phyloP scores from a whole-genome alignment of 2,888 invertebrate genomes.

The Apoda limacodes region DNA sequence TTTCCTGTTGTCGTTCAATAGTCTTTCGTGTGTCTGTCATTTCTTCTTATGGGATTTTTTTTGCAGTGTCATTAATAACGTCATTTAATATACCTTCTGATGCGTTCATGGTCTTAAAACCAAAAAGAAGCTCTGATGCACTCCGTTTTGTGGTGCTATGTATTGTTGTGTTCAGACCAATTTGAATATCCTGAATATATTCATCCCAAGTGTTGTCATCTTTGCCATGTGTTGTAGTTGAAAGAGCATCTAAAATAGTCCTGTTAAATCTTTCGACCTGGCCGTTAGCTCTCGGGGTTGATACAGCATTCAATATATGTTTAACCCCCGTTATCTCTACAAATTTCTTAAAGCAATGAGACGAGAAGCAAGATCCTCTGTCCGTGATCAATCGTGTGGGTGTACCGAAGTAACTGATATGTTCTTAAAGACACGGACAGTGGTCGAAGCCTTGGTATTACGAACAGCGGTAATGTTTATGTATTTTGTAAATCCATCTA shows the following conservation, averaged over 20 bases:
- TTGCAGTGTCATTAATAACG: conserved; percentile 8
- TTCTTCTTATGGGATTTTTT: conserved; percentile 1
- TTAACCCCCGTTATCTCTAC: conserved; percentile 7
- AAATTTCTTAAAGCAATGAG: conserved; percentile 16
- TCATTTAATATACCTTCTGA: conserved; percentile 5
- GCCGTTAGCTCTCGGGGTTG: conserved; percentile 21
- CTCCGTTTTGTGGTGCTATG: conserved; percentile 12
- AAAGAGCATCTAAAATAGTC: conserved; percentile 14
- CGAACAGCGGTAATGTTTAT: conserved; percentile 7
- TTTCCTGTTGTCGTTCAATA: conserved; percentile 12
- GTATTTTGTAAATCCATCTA: conserved; percentile 12
- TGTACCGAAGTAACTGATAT: conserved; percentile 18
- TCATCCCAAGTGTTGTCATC: conserved; percentile 9
- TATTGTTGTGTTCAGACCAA: conserved; percentile 11
- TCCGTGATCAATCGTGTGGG: conserved; percentile 20
- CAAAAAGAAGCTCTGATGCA: conserved; percentile 15
- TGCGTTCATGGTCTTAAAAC: conserved; percentile 7
- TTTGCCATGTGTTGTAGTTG: conserved; percentile 9
- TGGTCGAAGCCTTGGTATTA: conserved; percentile 7
- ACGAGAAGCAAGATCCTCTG: conserved; percentile 14
- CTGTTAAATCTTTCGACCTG: conserved; percentile 20
- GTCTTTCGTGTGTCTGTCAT: conserved; percentile 1
- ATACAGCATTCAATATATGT: conserved; percentile 17
- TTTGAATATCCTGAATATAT: conserved; percentile 11
- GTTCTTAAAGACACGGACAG: conserved; percentile 11